Evolutionary conservation across 2,888 invertebrate species (phyloP), one percentile per base, ranked within the genome.

Genomic region (Atrina japonica): DNA sequence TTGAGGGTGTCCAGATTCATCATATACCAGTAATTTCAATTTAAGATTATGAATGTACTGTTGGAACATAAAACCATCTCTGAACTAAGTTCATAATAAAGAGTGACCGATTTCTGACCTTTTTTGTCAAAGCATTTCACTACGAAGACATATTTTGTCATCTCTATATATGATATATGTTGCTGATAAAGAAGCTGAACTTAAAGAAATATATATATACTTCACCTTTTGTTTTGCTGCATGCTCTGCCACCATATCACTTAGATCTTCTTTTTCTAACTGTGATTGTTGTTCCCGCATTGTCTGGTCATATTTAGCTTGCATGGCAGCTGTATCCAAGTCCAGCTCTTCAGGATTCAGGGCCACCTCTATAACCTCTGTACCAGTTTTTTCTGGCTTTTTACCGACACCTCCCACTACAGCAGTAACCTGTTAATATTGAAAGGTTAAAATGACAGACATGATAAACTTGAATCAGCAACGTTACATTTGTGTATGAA

Each of bases 221-320:
- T 58, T 16, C 86, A 96, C 96, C 94, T 97, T 98, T 72, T 98
- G 98, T 81, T 97, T 94, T 18, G 98, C 97, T 49, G 97, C 97
- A 90, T 99, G 99, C 91, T 99, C 99, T 3, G 98, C 98, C 86
- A 99, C 93, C 98, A 99, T 98, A 90, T 99, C 99, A 27, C 97
- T 97, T 50, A 99, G 93, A 92, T 99, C 99, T 92, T 99, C 99
- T 80, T 96, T 95, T 86, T 95, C 95, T 65, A 96, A 92, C 86
- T 95, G 94, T 61, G 95, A 96, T 86, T 97, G 95, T 86, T 97
- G 95, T 89, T 98, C 98, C 16, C 97, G 93, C 92, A 99, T 94
- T 78, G 98, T 97, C 83, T 98, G 96, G 89, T 99, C 99, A 91
- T 99, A 99, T 65, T 98, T 91, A 67, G 89, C 89, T 82, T 90